Evolutionary conservation across 2,797 vertebrate genomes (phyloP), one percentile per base, ranked within the genome.

Genomic region (Sebastes nivosus): DNA sequence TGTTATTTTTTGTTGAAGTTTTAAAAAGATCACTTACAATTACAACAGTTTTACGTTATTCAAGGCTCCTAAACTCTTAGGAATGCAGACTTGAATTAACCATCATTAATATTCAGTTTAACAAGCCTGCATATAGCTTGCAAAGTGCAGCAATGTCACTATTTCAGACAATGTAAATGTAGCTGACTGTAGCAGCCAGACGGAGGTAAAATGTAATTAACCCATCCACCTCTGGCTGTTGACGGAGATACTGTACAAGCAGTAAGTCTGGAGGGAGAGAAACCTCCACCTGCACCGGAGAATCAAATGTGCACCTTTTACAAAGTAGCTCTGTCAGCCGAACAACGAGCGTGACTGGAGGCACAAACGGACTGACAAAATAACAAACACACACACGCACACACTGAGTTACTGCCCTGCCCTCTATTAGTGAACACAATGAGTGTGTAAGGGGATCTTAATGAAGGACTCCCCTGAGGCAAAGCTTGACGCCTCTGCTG

Each of bases 381-480:
- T 79, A 88, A 90, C 84, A 91, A 87, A 86, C 88, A 86, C 63
- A 65, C 57, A 86, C 84, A 86, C 63, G 36, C 61, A 63, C 57
- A 32, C 60, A 64, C 60, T 22, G 61, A 54, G 87, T 83, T 83
- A 67, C 80, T 83, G 88, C 88, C 88, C 89, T 92, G 92, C 91
- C 91, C 90, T 93, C 93, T 87, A 93, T 94, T 93, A 94, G 84
- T 67, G 80, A 86, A 66, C 91, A 95, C 93, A 92, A 93, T 91
- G 88, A 86, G 77, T 69, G 86, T 89, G 93, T 93, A 93, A 94
- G 84, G 78, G 88, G 91, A 94, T 93, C 89, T 89, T 94, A 94
- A 95, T 94, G 86, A 93, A 94, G 87, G 84, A 89, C 83, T 94
- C 93, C 93, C 93, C 91, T 64, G 89, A 91, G 94, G 93, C 91